phyloP scores from a whole-genome alignment of 1,140 invertebrate genomes.

The Orchestia grillus region DNA sequence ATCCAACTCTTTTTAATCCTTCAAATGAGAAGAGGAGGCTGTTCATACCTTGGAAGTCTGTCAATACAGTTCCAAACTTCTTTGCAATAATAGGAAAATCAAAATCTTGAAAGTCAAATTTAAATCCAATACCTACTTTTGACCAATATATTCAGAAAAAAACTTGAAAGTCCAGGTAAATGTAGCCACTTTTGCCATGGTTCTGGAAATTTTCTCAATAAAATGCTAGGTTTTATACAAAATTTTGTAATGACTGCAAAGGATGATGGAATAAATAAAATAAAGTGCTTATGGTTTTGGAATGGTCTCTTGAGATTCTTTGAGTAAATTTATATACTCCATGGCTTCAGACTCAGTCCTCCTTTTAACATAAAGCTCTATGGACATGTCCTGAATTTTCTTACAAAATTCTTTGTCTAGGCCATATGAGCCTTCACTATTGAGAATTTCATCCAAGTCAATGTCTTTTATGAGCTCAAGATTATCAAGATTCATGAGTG shows the following conservation, averaged over 20 bases:
- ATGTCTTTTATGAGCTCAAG: slow-evolving; percentile 46
- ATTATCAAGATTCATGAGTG: slow-evolving; percentile 45
- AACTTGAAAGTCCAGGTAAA: not conserved
- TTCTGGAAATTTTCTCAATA: not conserved
- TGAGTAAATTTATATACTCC: slow-evolving; percentile 16
- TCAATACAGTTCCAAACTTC: not conserved
- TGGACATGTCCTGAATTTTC: slow-evolving; percentile 41
- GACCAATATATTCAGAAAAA: not conserved
- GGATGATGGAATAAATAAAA: not conserved
- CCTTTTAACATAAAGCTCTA: slow-evolving; percentile 36
- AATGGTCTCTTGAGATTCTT: not conserved
- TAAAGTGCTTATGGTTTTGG: not conserved
- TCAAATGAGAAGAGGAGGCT: not conserved
- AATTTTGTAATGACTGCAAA: not conserved
- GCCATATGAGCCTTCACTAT: slow-evolving; percentile 46
- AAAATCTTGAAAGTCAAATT: not conserved
- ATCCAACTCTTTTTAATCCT: not conserved
- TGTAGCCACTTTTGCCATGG: not conserved
- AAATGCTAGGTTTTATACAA: not conserved
- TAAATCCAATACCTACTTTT: not conserved
- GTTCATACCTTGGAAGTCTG: not conserved
- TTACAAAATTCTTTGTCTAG: slow-evolving; percentile 51
- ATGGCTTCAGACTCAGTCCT: slow-evolving; percentile 38
- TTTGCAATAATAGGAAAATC: not conserved
- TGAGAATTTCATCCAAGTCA: slow-evolving; percentile 36